These are phyloP conservation scores for Amphiprion ocellaris DNA, from an alignment of 2,113 vertebrate genomes.

Conservation along the genomic window DNA sequence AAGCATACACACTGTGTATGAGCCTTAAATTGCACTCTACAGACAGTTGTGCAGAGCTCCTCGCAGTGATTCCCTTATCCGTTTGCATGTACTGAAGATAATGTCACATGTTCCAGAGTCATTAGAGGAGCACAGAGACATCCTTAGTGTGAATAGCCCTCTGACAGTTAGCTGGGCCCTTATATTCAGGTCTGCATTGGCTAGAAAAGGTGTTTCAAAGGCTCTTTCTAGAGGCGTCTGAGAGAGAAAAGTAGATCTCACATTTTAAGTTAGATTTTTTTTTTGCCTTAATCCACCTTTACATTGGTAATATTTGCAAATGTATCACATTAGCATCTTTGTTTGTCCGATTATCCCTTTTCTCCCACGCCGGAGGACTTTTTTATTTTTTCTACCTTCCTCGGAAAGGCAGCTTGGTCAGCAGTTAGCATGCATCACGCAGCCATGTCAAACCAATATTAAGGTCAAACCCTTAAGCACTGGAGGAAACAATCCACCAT, in stretches of 20 bases:
- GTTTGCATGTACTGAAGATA: constrained; percentile 44
- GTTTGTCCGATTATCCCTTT: constrained; percentile 13
- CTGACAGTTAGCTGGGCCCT: constrained; percentile 16
- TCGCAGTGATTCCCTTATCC: constrained; percentile 29
- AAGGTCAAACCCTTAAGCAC: constrained; percentile 41
- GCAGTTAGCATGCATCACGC: constrained; percentile 51
- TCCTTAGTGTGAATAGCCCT: constrained; percentile 31
- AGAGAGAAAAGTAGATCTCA: constrained; percentile 20
- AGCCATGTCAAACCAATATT: constrained; percentile 46
- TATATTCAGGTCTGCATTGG: constrained; percentile 26
- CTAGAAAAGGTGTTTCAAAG: background rate
- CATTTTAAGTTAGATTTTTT: background rate
- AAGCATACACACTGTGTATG: constrained; percentile 1
- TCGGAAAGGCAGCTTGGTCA: constrained; percentile 50
- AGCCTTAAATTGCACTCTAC: constrained; percentile 36
- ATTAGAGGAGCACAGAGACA: constrained; percentile 49
- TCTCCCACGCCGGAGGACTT: background rate
- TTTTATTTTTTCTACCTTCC: background rate
- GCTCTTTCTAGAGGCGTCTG: background rate
- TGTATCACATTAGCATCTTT: constrained; percentile 23
- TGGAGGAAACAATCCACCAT: constrained; percentile 24
- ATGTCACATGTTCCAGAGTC: constrained; percentile 41
- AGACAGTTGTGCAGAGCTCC: constrained; percentile 17
- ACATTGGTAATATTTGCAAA: constrained; percentile 21
- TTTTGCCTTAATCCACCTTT: constrained; percentile 8